Percentiles rank a stretch among this genome's conserved stretches.
phyloP scores from a whole-genome alignment of 2,888 invertebrate species.

The Hydriomena furcata region DNA sequence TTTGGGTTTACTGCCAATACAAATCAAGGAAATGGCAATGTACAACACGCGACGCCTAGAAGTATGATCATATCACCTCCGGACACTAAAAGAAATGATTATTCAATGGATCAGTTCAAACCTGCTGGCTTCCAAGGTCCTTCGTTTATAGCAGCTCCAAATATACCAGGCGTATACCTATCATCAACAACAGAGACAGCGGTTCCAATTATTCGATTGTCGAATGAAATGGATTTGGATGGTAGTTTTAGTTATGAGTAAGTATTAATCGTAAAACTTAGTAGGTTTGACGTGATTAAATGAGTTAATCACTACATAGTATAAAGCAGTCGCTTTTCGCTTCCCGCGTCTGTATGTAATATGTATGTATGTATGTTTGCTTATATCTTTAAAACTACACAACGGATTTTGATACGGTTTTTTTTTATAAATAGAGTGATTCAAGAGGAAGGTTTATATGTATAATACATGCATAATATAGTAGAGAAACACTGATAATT shows the following conservation, averaged over 20 bases:
- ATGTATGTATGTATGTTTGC: too few relatives aligned
- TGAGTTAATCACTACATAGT: too few relatives aligned
- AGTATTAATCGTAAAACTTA: conserved; percentile 45
- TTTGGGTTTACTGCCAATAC: conserved; percentile 42
- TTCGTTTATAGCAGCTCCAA: conserved; percentile 61
- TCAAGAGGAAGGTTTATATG: too few relatives aligned
- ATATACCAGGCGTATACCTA: conserved; percentile 57
- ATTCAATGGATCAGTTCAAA: conserved; percentile 57
- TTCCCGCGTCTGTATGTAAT: too few relatives aligned
- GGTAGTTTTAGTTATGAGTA: conserved; percentile 83
- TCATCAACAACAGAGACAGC: conserved; percentile 76
- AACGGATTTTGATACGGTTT: too few relatives aligned
- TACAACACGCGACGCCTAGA: conserved; percentile 53
- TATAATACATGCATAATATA: too few relatives aligned
- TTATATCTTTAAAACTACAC: too few relatives aligned
- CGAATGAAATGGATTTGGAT: conserved; percentile 82
- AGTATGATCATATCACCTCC: conserved; percentile 46
- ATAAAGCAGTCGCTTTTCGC: too few relatives aligned
- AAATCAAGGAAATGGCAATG: conserved; percentile 30
- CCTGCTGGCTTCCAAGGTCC: conserved; percentile 52
- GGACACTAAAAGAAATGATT: conserved; percentile 16
- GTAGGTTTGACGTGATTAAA: too few relatives aligned
- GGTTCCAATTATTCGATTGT: conserved; percentile 77
- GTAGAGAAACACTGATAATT: too few relatives aligned
- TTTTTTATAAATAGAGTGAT: too few relatives aligned